Conservation (phyloP, 1,140 invertebrate species). For the Drosophila rhopaloa region DNA sequence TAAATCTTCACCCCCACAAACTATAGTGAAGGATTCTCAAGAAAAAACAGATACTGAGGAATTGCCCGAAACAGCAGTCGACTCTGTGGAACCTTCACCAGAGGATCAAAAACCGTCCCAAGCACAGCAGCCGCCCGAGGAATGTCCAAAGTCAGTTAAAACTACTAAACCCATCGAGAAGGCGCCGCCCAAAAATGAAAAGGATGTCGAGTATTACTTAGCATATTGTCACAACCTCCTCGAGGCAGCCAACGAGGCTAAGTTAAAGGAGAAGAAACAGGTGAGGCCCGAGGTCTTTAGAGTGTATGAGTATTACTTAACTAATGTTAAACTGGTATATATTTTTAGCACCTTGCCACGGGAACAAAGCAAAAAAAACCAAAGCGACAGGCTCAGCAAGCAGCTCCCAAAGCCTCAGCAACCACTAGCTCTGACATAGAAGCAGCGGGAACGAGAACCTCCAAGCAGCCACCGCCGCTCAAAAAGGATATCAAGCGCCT, state of each 20-base stretch:
- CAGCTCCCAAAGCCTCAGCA: not conserved
- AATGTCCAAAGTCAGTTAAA: not conserved
- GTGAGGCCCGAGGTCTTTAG: slow-evolving; percentile 22
- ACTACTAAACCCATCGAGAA: not conserved
- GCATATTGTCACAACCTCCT: slow-evolving; percentile 51
- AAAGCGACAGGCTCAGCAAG: not conserved
- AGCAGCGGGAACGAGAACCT: not conserved
- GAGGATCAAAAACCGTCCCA: not conserved
- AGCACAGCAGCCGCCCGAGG: not conserved
- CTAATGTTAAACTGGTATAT: not conserved
- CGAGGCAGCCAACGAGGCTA: slow-evolving; percentile 52
- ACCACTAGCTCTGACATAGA: too few species aligned
- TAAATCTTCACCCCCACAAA: not conserved
- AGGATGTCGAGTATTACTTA: slow-evolving; percentile 34
- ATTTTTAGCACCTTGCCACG: slow-evolving; percentile 23
- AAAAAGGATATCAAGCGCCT: slow-evolving; percentile 61
- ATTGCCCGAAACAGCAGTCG: too few species aligned
- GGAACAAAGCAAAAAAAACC: slow-evolving; percentile 17
- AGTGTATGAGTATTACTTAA: not conserved
- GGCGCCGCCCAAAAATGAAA: slow-evolving; percentile 1
- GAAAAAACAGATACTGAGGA: too few species aligned
- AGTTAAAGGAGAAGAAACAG: slow-evolving; percentile 44
- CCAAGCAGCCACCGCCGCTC: not conserved
- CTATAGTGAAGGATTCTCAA: not conserved
- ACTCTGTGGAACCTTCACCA: not conserved